Evolutionary conservation across 2,797 vertebrate species (phyloP), one percentile per base, ranked within the genome.

Genomic region (Gallinago nigripennis): DNA sequence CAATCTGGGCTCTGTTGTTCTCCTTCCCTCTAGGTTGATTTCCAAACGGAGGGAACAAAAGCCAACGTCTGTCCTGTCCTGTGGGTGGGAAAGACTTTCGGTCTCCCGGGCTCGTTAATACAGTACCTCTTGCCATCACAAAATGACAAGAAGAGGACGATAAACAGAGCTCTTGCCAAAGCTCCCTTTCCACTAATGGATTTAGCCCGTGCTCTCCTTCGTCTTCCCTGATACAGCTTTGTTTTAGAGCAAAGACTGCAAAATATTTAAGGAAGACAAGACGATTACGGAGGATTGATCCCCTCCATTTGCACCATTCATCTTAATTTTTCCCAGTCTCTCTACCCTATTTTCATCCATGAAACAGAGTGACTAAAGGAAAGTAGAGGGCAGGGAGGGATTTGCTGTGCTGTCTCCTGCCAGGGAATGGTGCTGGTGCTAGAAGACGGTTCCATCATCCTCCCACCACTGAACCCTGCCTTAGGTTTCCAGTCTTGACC

Each of bases 101-200:
- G 72, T 66, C 90, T 92, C 60, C 69, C 77, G 84, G 77, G 56
- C 54, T 70, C 4, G 3, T 88, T 86, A 61, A 57, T 83, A 28
- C 64, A 3, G 51, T 35, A 33, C 54, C 66, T 90, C 88, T 80
- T 94, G 95, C 89, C 86, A 94, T 19, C 41, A 27, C 0, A 0
- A 30, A 94, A 72, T 90, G 77, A 77, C 54, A 39, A 69, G 46
- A 86, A 48, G 80, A 85, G 37, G 21, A 80, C 69, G 93, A 80
- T 82, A 80, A 95, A 86, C 83, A 95, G 72, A 88, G 16, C 54
- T 73, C 77, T 90, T 92, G 89, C 86, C 93, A 94, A 73, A 61
- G 56, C 60, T 90, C 41, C 41, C 37, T 86, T 57, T 63, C 72
- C 1, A 7, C 68, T 72, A 45, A 37, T 83, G 64, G 86, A 60